Evolutionary conservation across 1,140 invertebrate species (phyloP), one percentile per base, ranked within the genome.

Genomic region (Panagrolaimus sp.): DNA sequence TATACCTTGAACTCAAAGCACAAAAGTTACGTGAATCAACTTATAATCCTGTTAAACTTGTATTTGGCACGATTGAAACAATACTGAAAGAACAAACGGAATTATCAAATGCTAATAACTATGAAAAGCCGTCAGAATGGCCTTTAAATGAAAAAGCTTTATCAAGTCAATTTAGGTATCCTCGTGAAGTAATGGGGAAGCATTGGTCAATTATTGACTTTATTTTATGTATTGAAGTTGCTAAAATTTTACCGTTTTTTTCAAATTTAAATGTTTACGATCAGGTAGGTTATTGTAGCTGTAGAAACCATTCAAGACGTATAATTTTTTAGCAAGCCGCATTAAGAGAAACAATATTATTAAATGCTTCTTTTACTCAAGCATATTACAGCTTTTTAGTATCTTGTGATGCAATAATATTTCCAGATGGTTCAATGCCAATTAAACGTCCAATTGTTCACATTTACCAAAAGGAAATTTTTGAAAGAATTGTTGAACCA

Each of bases 381-480:
- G 20, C 51, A 13, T 57, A 57, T 27, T 57, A 57, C 51, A 57
- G 51, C 8, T 16, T 25, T 13, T 14, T 20, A 16, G 9, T 0
- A 23, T 25, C 20, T 25, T 25, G 51, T 57, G 51, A 57, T 57
- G 16, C 51, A 57, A 27, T 57, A 8, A 20, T 57, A 11, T 57
- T 25, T 16, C 51, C 51, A 8, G 51, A 57, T 57, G 51, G 51
- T 20, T 57, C 20, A 20, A 57, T 57, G 51, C 51, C 51, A 13
- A 3, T 57, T 16, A 25, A 27, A 27, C 11, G 20, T n/a, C 20
- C 51, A 11, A 57, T 25, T 13, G 14, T 57, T 11, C 51, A 27
- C 20, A 4, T 1, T 57, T 20, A 20, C 0, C 20, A 57, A n/a
- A 13, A 57, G 9, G 51, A 23, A 4, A 27, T 57, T 16, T 57